These are phyloP conservation scores for Chascanopsetta lugubris DNA, from an alignment of 2,113 vertebrate species.

Conservation along the genomic window DNA sequence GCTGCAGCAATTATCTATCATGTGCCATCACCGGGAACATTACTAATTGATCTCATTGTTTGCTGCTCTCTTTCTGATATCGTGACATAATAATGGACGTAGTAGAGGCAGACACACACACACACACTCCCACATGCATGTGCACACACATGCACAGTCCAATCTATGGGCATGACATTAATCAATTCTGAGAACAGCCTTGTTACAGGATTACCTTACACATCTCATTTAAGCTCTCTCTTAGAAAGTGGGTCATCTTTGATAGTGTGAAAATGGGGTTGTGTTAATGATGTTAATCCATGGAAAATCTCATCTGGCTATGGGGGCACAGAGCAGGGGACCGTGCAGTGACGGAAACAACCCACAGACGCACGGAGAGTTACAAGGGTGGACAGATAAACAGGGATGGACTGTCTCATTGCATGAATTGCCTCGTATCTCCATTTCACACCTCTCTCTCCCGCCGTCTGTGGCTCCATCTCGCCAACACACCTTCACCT, in stretches of 20 bases:
- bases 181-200: conserved; percentile 56
- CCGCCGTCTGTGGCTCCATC: conserved; percentile 48
- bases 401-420: conserved; percentile 30
- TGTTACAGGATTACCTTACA: conserved; percentile 65
- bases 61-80: neutral
- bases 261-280: conserved; percentile 58
- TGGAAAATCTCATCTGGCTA: conserved; percentile 51
- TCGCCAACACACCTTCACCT: conserved; percentile 57
- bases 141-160: neutral
- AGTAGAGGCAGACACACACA: neutral
- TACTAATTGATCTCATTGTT: neutral
- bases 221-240: conserved; percentile 57
- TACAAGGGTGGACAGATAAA: conserved; percentile 32
- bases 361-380: conserved; percentile 27
- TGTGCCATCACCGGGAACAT: neutral
- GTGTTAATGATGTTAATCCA: conserved; percentile 67
- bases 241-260: conserved; percentile 61
- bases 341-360: conserved; percentile 9
- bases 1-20: neutral
- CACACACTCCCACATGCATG: neutral
- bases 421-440: conserved; percentile 57
- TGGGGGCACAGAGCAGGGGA: neutral
- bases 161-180: conserved; percentile 42
- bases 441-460: conserved; percentile 51
- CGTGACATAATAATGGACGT: neutral